phyloP scores from a whole-genome alignment of 2,113 vertebrate genomes.

The Campylomormyrus numenius region DNA sequence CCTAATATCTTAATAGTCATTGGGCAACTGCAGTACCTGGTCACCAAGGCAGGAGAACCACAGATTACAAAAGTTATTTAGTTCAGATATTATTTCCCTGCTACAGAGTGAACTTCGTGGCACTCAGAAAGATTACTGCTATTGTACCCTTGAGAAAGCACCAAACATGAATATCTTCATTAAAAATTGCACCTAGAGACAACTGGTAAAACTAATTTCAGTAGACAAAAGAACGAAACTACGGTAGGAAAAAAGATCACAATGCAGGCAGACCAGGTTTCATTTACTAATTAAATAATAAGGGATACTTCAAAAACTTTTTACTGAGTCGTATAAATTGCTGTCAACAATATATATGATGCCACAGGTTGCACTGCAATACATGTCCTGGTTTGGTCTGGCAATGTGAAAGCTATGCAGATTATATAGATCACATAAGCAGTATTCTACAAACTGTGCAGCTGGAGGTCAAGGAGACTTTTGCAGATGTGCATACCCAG shows the following conservation, averaged over 20 bases:
- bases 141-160: neutral
- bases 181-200: neutral
- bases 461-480: neutral
- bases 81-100: neutral
- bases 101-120: neutral
- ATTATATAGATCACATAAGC: neutral
- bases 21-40: neutral
- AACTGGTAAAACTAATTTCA: neutral
- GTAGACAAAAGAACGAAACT: neutral
- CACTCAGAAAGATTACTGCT: neutral
- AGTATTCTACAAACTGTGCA: neutral
- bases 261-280: neutral
- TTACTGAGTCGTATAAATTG: neutral
- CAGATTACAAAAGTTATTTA: neutral
- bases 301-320: neutral
- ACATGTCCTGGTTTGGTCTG: neutral
- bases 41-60: neutral
- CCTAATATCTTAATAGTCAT: neutral
- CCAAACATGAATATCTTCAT: neutral
- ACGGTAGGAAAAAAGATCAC: neutral
- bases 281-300: neutral
- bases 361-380: neutral
- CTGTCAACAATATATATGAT: neutral
- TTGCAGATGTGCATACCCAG: slow-evolving; percentile 64
- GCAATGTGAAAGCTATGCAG: neutral